Percentiles rank a stretch among this genome's conserved stretches.
These are phyloP conservation scores for Dendroctonus valens DNA, from an alignment of 1,140 invertebrate genomes.

Conservation along the genomic window DNA sequence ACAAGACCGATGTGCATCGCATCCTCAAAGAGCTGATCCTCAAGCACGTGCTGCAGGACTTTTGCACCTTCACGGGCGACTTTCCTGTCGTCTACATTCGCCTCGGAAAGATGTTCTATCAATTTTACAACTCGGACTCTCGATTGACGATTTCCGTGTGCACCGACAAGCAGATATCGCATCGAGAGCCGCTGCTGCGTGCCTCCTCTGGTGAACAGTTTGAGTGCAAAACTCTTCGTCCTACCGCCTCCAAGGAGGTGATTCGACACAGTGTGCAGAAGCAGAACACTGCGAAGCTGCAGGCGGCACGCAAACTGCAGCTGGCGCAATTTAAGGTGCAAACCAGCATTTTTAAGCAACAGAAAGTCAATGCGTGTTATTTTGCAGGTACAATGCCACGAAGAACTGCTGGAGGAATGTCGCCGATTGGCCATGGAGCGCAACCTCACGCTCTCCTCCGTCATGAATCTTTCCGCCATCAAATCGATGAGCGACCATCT, in stretches of 20 bases:
- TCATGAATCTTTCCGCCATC: conserved; percentile 66
- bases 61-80: conserved; percentile 73
- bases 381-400: conserved; percentile 56
- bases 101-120: conserved; percentile 64
- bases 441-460: conserved; percentile 57
- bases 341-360: conserved; percentile 22
- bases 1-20: conserved; percentile 72
- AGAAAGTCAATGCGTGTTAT: neutral
- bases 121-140: conserved; percentile 25
- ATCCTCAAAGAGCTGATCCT: conserved; percentile 79
- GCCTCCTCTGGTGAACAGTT: neutral
- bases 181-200: neutral
- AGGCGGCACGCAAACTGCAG: conserved; percentile 27
- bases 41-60: conserved; percentile 75
- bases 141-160: conserved; percentile 25
- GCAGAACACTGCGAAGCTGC: conserved; percentile 21
- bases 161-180: neutral
- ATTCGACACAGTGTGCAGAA: conserved; percentile 18
- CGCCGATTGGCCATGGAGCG: conserved; percentile 57
- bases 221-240: neutral
- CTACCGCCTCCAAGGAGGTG: conserved; percentile 9
- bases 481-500: conserved; percentile 75
- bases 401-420: conserved; percentile 60
- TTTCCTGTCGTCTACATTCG: conserved; percentile 81
- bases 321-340: conserved; percentile 10